Conservation (phyloP, 2,888 invertebrate genomes). For the Odontocolon sp. region DNA sequence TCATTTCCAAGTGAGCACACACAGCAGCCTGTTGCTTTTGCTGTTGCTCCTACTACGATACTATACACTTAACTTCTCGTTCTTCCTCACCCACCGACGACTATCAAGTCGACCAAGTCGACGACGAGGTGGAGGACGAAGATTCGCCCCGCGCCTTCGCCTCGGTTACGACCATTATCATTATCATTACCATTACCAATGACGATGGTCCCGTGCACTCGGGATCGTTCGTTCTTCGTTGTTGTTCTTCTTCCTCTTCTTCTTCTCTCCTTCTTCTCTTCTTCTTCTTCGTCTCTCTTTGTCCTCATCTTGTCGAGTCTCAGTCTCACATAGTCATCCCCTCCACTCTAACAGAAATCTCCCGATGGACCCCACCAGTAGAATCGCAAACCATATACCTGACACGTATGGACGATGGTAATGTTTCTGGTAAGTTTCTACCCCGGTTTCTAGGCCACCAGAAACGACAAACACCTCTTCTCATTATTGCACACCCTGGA, state of each 20-base stretch:
- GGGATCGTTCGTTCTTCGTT: slow-evolving; percentile 46
- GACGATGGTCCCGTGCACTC: slow-evolving; percentile 59
- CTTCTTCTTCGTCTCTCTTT: too few relatives aligned
- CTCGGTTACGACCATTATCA: slow-evolving; percentile 69
- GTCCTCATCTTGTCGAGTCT: too few relatives aligned
- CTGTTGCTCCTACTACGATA: slow-evolving; percentile 39
- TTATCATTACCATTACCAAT: slow-evolving; percentile 75
- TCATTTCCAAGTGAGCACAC: slow-evolving; percentile 75
- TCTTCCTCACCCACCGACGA: slow-evolving; percentile 19
- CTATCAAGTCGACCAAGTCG: slow-evolving; percentile 12
- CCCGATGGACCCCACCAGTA: slow-evolving; percentile 8
- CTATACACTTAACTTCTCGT: slow-evolving; percentile 7
- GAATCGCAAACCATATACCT: neutral
- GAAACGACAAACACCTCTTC: slow-evolving; percentile 5
- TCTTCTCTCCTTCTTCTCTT: slow-evolving; percentile 13
- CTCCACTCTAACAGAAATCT: neutral
- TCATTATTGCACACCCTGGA: slow-evolving; percentile 18
- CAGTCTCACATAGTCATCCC: too few relatives aligned
- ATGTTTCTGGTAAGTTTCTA: slow-evolving; percentile 10
- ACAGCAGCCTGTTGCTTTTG: neutral
- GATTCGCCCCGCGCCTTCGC: too few relatives aligned
- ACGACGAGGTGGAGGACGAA: slow-evolving; percentile 27
- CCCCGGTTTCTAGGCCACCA: slow-evolving; percentile 55
- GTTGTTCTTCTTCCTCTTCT: slow-evolving; percentile 7
- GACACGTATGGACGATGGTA: slow-evolving; percentile 21